Conservation (phyloP, 92 coral and sea anemone species). For the Phenganax subtilis region DNA sequence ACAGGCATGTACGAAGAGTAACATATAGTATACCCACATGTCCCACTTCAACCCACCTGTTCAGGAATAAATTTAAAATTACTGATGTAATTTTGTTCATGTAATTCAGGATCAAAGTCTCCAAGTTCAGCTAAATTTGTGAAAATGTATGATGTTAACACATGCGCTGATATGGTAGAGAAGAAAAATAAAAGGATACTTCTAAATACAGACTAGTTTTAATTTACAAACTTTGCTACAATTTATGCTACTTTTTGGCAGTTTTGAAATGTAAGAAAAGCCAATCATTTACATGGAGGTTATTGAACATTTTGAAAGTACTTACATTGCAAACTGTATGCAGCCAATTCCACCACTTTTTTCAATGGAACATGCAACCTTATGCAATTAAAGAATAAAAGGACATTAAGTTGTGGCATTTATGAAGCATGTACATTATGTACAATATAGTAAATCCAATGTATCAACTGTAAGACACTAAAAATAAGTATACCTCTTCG, state of each 20-base stretch:
- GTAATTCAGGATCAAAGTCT: constrained; percentile 89
- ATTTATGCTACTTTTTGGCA: too few relatives aligned
- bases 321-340: constrained; percentile 96
- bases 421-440: background rate
- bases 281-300: background rate
- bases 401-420: background rate
- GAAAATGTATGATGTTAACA: background rate
- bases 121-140: constrained; percentile 78
- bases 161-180: too few relatives aligned
- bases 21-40: background rate
- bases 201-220: too few relatives aligned
- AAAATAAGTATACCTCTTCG: constrained; percentile 58
- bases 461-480: constrained; percentile 1
- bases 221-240: too few relatives aligned
- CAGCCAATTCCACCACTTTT: constrained; percentile 83
- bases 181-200: too few relatives aligned
- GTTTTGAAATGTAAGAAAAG: background rate
- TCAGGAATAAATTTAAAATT: constrained; percentile 87
- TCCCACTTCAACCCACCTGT: constrained; percentile 47
- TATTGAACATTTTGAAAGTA: background rate
- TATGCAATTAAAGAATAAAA: background rate
- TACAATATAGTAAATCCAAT: background rate
- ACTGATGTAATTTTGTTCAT: constrained; percentile 76
- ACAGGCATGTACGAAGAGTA: background rate
- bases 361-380: constrained; percentile 84